phyloP scores from a whole-genome alignment of 1,140 invertebrate genomes.

The Neodiprion lecontei region DNA sequence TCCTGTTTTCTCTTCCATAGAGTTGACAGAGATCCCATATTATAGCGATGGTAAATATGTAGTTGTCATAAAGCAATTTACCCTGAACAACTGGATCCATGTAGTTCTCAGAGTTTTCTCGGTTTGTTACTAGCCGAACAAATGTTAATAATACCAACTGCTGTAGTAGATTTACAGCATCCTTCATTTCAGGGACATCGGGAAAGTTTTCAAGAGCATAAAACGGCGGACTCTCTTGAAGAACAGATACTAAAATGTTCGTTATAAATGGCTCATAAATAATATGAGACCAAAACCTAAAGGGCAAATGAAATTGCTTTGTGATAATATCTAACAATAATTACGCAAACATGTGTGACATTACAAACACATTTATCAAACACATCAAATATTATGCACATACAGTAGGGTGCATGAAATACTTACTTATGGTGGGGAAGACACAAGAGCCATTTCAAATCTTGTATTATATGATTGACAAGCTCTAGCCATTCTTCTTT shows the following conservation, averaged over 20 bases:
- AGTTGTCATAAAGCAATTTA: constrained; percentile 79
- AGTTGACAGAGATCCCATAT: constrained; percentile 79
- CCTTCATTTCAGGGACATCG: constrained; percentile 54
- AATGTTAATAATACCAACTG: constrained; percentile 73
- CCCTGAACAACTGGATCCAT: constrained; percentile 71
- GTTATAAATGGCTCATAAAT: constrained; percentile 73
- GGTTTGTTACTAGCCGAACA: constrained; percentile 76
- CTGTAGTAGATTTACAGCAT: constrained; percentile 64
- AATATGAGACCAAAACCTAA: constrained; percentile 84
- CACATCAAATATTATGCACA: constrained; percentile 8
- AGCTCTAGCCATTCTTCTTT: constrained; percentile 67
- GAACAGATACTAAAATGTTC: constrained; percentile 72
- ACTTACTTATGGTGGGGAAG: constrained; percentile 62
- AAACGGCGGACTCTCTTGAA: constrained; percentile 76
- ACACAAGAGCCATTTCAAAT: constrained; percentile 65
- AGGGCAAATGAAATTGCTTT: constrained; percentile 43
- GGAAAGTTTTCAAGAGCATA: constrained; percentile 65
- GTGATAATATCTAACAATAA: not conserved
- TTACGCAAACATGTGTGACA: not conserved
- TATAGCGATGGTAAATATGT: constrained; percentile 82
- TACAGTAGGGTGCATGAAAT: not conserved
- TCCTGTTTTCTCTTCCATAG: constrained; percentile 73
- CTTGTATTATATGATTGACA: constrained; percentile 62
- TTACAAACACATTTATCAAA: constrained; percentile 7
- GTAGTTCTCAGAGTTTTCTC: constrained; percentile 73